Evolutionary conservation across 1,140 invertebrate species (phyloP), one percentile per base, ranked within the genome.

Genomic region (Aleiodes sp.): DNA sequence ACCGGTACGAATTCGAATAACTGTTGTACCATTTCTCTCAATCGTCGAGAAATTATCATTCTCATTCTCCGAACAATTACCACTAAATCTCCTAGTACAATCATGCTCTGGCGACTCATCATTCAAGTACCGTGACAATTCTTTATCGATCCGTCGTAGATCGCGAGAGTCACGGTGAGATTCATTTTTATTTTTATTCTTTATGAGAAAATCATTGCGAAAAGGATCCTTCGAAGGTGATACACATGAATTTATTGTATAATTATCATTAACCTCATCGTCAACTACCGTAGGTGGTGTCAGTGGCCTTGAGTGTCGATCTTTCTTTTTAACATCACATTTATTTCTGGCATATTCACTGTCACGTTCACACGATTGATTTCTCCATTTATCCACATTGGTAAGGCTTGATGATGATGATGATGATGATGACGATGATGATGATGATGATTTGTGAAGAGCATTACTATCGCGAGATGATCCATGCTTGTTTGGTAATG

Each of bases 221-320:
- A n/a, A 21, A 14, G 37, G 29, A 61, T 68, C 61, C 33, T 68
- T 70, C 8, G 39, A 56, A 2, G 37, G 65, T 2, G 64, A 65
- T 26, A 31, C 7, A 21, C 19, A 16, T 21, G 62, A 37, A 24
- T 26, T 60, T 24, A 28, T 46, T 9, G 64, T 35, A 9, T 41
- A 41, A 2, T 68, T 70, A 19, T 76, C 57, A 14, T 71, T 60
- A 41, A 24, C 57, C 10, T 71, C 63, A 66, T 73, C 52, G 6
- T 56, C 35, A 12, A 29, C 6, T 16, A 39, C 24, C 29, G 60
- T 76, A 14, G 79, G 79, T 4, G 84, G 82, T 26, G 78, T 81
- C 68, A 86, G 60, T 0, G 83, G 77, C 62, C 79, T 78, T 2
- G 77, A 78, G 63, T 85, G 80, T 66, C 80, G 65, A 73, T 73